Evolutionary conservation across 1,140 invertebrate genomes (phyloP).

Genomic region (Zaprionus ornatus): DNA sequence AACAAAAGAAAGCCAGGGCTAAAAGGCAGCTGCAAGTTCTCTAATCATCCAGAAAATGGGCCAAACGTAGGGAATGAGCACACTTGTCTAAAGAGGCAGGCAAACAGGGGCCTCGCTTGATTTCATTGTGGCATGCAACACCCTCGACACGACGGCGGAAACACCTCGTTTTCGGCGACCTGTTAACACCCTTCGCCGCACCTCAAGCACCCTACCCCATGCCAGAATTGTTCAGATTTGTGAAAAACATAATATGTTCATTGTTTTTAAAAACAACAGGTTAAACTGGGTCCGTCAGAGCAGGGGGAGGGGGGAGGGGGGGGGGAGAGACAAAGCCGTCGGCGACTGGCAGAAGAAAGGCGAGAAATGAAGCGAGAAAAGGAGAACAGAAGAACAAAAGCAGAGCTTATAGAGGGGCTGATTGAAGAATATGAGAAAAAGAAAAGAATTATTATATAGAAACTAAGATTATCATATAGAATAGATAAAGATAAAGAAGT

Average conservation of each 20-base stretch:
- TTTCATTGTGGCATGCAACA: slow-evolving; percentile 17
- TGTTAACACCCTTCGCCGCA: neutral
- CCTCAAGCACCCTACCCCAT: neutral
- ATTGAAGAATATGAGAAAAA: slow-evolving; percentile 1
- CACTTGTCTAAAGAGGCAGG: slow-evolving; percentile 5
- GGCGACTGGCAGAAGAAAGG: neutral
- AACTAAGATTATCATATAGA: neutral
- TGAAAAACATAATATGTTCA: slow-evolving; percentile 64
- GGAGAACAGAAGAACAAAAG: neutral
- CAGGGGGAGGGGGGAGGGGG: slow-evolving; percentile 15
- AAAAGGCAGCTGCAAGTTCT: slow-evolving; percentile 34
- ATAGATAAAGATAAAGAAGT: no score
- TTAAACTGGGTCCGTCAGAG: slow-evolving; percentile 58
- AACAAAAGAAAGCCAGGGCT: slow-evolving; percentile 39
- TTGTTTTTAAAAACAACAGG: slow-evolving; percentile 73
- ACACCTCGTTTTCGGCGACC: slow-evolving; percentile 64
- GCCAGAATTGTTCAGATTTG: neutral
- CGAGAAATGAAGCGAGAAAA: slow-evolving; percentile 16
- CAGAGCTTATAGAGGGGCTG: neutral
- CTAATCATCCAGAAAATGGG: slow-evolving; percentile 48
- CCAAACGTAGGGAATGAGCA: slow-evolving; percentile 12
- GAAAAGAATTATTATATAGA: neutral
- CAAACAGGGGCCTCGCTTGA: neutral
- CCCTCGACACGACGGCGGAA: slow-evolving; percentile 43
- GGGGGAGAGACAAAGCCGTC: neutral